A percentile compares a stretch with the other conserved stretches of the same genome.
These are phyloP conservation scores for Dromococcyx pavoninus DNA, from an alignment of 2,797 vertebrate genomes.

Conservation along the genomic window DNA sequence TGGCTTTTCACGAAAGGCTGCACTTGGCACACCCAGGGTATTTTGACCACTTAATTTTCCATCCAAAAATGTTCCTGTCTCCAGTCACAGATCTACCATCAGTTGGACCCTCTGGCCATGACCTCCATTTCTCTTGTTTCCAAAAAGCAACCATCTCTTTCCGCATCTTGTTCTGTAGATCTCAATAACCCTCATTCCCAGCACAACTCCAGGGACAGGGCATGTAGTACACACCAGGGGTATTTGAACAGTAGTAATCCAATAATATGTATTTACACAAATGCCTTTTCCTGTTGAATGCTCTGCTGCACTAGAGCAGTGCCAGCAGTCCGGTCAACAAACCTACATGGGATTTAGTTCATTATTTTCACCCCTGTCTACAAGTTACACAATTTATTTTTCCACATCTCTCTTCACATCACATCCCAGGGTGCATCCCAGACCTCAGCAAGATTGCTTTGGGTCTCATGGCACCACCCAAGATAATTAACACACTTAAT, in stretches of 20 bases:
- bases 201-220: background rate
- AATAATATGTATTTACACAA: fast-evolving
- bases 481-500: background rate
- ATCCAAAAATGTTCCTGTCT: too few species aligned
- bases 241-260: background rate
- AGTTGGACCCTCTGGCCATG: fast-evolving
- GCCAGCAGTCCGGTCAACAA: background rate
- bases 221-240: fast-evolving
- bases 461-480: background rate
- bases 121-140: too few species aligned
- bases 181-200: background rate
- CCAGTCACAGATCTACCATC: background rate
- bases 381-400: background rate
- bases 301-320: fast-evolving
- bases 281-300: fast-evolving
- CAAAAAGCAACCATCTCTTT: background rate
- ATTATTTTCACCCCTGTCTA: background rate
- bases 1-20: background rate
- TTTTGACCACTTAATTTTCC: background rate
- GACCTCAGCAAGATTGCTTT: background rate
- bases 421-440: background rate
- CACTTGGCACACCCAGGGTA: background rate
- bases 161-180: background rate
- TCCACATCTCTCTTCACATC: background rate
- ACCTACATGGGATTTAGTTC: background rate